These are phyloP conservation scores for Nomada fabriciana DNA, from an alignment of 2,888 invertebrate genomes.

Conservation along the genomic window DNA sequence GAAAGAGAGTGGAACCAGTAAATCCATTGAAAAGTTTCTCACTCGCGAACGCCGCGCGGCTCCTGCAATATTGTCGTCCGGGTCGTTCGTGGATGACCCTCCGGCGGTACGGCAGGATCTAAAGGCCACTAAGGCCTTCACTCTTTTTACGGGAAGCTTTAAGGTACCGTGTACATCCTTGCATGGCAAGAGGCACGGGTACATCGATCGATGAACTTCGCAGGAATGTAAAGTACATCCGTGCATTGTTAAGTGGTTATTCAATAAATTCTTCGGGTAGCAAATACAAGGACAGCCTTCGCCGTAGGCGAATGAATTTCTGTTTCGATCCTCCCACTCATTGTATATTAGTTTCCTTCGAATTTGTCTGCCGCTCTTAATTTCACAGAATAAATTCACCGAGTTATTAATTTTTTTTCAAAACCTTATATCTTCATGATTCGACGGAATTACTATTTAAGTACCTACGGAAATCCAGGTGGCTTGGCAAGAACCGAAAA, in stretches of 20 bases:
- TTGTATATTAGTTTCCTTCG: not conserved
- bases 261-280: slow-evolving; percentile 52
- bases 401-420: too few species aligned
- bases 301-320: slow-evolving; percentile 10
- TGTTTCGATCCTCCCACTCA: not conserved
- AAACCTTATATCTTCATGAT: too few species aligned
- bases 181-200: slow-evolving; percentile 48
- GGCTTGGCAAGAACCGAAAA: not conserved
- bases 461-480: not conserved
- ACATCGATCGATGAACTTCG: slow-evolving; percentile 64
- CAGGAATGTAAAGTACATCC: slow-evolving; percentile 64
- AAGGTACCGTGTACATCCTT: slow-evolving; percentile 56
- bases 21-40: slow-evolving; percentile 78
- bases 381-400: not conserved
- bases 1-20: slow-evolving; percentile 75
- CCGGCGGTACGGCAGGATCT: slow-evolving; percentile 59
- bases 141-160: slow-evolving; percentile 41
- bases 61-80: slow-evolving; percentile 70
- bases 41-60: slow-evolving; percentile 65
- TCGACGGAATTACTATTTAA: too few species aligned
- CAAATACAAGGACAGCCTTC: slow-evolving; percentile 21
- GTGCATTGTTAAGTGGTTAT: slow-evolving; percentile 59
- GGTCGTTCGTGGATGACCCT: slow-evolving; percentile 69
- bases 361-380: not conserved
- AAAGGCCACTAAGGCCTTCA: slow-evolving; percentile 57